Conservation (phyloP, 1,140 invertebrate species). For the Sminthurides bifidus region DNA sequence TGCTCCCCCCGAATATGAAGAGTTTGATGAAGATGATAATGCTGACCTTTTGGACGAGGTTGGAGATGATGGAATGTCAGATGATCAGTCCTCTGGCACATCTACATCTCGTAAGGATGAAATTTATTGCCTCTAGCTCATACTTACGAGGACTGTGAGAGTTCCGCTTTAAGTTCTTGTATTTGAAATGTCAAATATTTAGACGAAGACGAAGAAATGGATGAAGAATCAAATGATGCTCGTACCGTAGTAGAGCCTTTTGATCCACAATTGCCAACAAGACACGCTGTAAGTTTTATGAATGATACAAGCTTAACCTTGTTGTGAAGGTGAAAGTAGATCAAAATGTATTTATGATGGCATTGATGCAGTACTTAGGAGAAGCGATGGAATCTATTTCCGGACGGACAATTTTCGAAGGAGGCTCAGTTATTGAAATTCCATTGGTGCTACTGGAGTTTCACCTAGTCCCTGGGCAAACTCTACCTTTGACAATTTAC, state of each 20-base stretch:
- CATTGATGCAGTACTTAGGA: slow-evolving; percentile 48
- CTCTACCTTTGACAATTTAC: slow-evolving; percentile 54
- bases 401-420: slow-evolving; percentile 45
- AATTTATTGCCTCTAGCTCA: background rate
- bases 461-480: slow-evolving; percentile 58
- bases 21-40: slow-evolving; percentile 3
- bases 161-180: background rate
- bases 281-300: slow-evolving; percentile 21
- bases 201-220: background rate
- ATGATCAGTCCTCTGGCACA: background rate
- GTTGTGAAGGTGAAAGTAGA: background rate
- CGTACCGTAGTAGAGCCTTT: slow-evolving; percentile 1
- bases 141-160: background rate
- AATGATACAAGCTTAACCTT: background rate
- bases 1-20: slow-evolving; percentile 1
- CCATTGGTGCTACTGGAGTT: slow-evolving; percentile 50
- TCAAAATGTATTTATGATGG: background rate
- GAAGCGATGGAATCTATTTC: slow-evolving; percentile 48
- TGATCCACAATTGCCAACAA: slow-evolving; percentile 20
- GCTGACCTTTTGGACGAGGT: background rate
- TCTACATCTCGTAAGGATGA: background rate
- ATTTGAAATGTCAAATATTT: background rate
- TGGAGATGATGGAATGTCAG: slow-evolving; percentile 8
- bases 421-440: slow-evolving; percentile 38
- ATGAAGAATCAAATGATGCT: background rate